Base-by-base conservation (phyloP, 2,797 vertebrate genomes). In the Erithacus rubecula region DNA sequence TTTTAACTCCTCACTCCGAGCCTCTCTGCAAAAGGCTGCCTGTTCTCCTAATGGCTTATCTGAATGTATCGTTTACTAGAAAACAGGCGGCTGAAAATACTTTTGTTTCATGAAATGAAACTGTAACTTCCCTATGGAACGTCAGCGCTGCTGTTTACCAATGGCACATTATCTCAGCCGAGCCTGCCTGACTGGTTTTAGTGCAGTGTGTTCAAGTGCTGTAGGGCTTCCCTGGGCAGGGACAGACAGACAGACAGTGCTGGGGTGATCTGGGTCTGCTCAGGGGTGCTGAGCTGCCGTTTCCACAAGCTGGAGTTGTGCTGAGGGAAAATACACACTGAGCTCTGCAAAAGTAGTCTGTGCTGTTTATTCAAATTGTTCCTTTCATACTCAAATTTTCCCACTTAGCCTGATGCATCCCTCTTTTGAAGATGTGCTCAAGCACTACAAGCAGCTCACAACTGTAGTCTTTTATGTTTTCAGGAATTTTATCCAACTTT, bases 181-280 rank as follows among this genome's bases (percentile, higher is more conserved):
- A 64, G 80, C 77, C 87, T 85, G 93, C 90, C 87, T 0, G n/a
- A 68, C 95, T 30, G 87, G 94, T 95, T 96, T 59, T 10, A 7
- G 41, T 5, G 55, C 44, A 9, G 23, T 0, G 20, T 1, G 6
- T 18, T 21, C 4, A 44, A 52, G 60, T 24, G 65, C 79, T 90
- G 1, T 7, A 12, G 55, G 43, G 22, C 68, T 83, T 14, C 1
- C 0, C 1, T 12, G 71, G 36, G 46, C 60, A n/a, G 15, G 58
- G 72, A 76, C 78, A 17, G 37, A 13, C 24, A n/a, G 20, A 62
- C 34, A 5, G 26, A 19, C 32, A 2, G 17, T 32, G 65, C 55
- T 17, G 51, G 43, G 27, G 9, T 26, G n/a, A 17, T 21, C 24
- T 10, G 60, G 7, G 5, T 27, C 88, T 34, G 49, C 2, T 22